Evolutionary conservation across 2,888 invertebrate species (phyloP).

Genomic region (Orthonychiurus folsomi): DNA sequence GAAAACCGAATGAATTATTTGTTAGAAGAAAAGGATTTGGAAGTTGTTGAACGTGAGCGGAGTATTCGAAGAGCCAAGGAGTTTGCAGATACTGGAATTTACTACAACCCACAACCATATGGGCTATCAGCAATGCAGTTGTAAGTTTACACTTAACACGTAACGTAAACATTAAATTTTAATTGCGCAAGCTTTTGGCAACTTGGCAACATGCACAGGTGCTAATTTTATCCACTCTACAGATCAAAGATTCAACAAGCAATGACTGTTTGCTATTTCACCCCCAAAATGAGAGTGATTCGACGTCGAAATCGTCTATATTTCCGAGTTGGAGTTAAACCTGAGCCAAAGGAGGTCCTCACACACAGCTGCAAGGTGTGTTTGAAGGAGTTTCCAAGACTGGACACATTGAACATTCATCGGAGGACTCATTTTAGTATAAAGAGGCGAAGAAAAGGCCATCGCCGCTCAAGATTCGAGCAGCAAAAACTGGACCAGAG

Average conservation of each 20-base stretch:
- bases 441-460: neutral
- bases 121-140: slow-evolving; percentile 12
- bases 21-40: slow-evolving; percentile 11
- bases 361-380: slow-evolving; percentile 17
- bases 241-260: slow-evolving; percentile 21
- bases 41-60: neutral
- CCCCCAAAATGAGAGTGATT: slow-evolving; percentile 17
- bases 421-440: slow-evolving; percentile 11
- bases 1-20: slow-evolving; percentile 19
- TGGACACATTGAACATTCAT: slow-evolving; percentile 16
- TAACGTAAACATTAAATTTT: slow-evolving; percentile 2
- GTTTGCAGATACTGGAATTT: neutral
- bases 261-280: slow-evolving; percentile 25
- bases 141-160: slow-evolving; percentile 1
- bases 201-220: neutral
- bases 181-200: neutral
- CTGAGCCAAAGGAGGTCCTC: neutral
- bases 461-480: slow-evolving; percentile 19
- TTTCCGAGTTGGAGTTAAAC: slow-evolving; percentile 14
- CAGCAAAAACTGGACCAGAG: slow-evolving; percentile 17
- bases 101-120: neutral
- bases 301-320: slow-evolving; percentile 18
- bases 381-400: slow-evolving; percentile 14
- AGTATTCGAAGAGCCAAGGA: neutral
- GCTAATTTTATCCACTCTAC: no score